Evolutionary conservation across 2,113 vertebrate species (phyloP).

Genomic region (Pedionomus torquatus): DNA sequence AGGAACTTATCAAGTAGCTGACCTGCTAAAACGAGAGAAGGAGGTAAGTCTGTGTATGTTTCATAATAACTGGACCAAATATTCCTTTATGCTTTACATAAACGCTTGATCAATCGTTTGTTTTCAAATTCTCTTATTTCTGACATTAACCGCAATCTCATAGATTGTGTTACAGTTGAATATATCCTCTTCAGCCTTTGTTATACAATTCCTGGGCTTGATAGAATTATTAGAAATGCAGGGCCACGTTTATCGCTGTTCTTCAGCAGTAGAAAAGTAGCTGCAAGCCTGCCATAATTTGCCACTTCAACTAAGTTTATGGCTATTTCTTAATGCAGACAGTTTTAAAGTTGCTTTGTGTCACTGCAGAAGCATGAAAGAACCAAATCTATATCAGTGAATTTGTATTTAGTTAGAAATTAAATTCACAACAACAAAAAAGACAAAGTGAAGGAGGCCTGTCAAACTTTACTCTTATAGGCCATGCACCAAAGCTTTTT

Average conservation of each 20-base stretch:
- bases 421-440: background rate
- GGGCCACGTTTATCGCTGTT: background rate
- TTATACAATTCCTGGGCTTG: background rate
- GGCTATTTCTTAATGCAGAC: background rate
- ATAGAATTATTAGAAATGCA: background rate
- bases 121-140: background rate
- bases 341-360: background rate
- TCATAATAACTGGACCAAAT: background rate
- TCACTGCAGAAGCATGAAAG: background rate
- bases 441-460: background rate
- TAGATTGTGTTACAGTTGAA: background rate
- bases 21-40: background rate
- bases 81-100: background rate
- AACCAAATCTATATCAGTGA: background rate
- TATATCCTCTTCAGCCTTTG: background rate
- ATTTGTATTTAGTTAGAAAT: background rate
- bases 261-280: background rate
- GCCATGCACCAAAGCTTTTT: background rate
- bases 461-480: background rate
- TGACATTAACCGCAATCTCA: background rate
- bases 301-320: background rate
- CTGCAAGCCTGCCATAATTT: background rate
- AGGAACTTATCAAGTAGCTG: background rate
- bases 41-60: background rate
- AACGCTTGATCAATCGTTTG: background rate